Evolutionary conservation across 2,888 invertebrate genomes (phyloP), one percentile per base, ranked within the genome.

Genomic region (Sepiola atlantica): DNA sequence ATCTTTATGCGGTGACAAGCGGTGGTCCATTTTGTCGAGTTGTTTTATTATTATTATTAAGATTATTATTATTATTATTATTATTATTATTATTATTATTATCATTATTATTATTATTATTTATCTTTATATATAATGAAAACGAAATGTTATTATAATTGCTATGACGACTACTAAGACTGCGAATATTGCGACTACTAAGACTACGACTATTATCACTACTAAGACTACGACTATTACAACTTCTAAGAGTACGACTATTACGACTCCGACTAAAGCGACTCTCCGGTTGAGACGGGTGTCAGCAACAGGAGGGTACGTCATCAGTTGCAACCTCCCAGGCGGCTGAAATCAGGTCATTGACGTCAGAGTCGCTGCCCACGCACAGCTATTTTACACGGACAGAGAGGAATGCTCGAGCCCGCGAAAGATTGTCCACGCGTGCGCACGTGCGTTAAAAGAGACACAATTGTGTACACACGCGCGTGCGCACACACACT

Each of bases 271-370:
- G 45, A 45, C 45, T 45, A 45, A 45, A 45, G 8, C 45, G 45
- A 45, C 45, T 45, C 45, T 45, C n/a, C n/a, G 77, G n/a, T 77
- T 77, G 77, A 77, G 77, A 77, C 32, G 77, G 8, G 77, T 77
- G 77, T 77, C 77, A 77, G 77, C 77, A 77, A 77, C 77, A 77
- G 77, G 8, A 77, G 45, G 77, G n/a, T 77, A 77, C 77, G 77
- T 77, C 77, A 77, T 77, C 77, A 77, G 77, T 77, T 77, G 77
- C 77, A 77, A 77, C 77, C 77, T 77, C 77, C 77, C 77, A 77
- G 77, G 77, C 77, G 77, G 77, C n/a, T 77, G 77, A 77, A 45
- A 77, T 77, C n/a, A 77, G 77, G 77, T 77, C 32, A 77, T 77
- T 77, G 77, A 77, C 77, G 77, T 77, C 77, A 77, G 77, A n/a